These are phyloP conservation scores for Chelonus insularis DNA, from an alignment of 1,140 invertebrate genomes.

Conservation along the genomic window DNA sequence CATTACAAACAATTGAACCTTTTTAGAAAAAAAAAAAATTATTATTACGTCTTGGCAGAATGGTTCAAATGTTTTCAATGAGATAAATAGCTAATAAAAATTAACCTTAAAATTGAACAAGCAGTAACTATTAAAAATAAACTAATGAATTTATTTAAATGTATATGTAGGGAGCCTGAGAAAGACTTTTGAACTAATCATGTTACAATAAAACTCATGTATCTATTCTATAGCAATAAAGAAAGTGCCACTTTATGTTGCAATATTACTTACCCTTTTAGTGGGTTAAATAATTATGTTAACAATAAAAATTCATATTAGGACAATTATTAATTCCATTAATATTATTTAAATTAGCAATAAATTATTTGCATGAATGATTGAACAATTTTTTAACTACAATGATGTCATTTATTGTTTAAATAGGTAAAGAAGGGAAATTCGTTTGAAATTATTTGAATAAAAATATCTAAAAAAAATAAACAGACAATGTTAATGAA, in stretches of 20 bases:
- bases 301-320: too few relatives aligned
- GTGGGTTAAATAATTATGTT: conserved; percentile 1
- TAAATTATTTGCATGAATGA: too few relatives aligned
- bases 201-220: conserved; percentile 5
- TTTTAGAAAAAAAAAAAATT: too few relatives aligned
- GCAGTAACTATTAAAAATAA: background rate
- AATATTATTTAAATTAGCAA: too few relatives aligned
- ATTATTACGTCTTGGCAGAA: conserved; percentile 5
- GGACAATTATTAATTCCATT: too few relatives aligned
- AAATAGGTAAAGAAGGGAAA: too few relatives aligned
- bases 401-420: too few relatives aligned
- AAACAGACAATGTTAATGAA: conserved; percentile 1
- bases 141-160: background rate
- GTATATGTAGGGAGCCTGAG: conserved; percentile 19
- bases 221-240: too few relatives aligned
- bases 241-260: conserved; percentile 28
- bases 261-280: conserved; percentile 27
- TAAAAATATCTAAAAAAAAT: conserved; percentile 15
- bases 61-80: conserved; percentile 18
- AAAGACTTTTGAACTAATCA: conserved; percentile 18
- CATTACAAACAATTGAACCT: conserved; percentile 18
- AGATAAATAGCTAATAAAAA: too few relatives aligned
- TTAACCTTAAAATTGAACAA: background rate
- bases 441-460: conserved; percentile 7
- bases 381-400: too few relatives aligned